Conservation (phyloP, 2,888 invertebrate genomes). For the Calameuta filiformis region DNA sequence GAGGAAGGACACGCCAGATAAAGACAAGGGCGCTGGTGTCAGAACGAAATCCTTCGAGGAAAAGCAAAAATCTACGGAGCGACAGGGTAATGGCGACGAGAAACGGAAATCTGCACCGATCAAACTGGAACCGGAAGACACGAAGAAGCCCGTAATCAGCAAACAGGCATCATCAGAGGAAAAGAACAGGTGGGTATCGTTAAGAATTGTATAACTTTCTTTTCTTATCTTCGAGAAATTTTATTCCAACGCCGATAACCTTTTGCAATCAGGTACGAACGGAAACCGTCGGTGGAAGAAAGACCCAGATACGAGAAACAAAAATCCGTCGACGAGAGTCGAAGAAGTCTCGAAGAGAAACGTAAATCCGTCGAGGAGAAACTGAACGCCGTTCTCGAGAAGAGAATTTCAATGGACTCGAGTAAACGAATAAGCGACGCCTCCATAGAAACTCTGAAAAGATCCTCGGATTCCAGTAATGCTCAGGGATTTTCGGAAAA, state of each 20-base stretch:
- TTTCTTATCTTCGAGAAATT: neutral
- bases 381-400: slow-evolving; percentile 60
- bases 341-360: slow-evolving; percentile 57
- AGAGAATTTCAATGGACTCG: slow-evolving; percentile 54
- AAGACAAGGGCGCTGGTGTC: slow-evolving; percentile 24
- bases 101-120: slow-evolving; percentile 60
- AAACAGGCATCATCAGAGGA: slow-evolving; percentile 57
- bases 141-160: slow-evolving; percentile 46
- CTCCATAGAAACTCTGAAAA: slow-evolving; percentile 26
- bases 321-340: slow-evolving; percentile 24
- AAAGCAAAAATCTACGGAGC: slow-evolving; percentile 31
- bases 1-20: slow-evolving; percentile 19
- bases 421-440: slow-evolving; percentile 44
- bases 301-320: slow-evolving; percentile 22
- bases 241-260: neutral
- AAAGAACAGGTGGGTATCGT: slow-evolving; percentile 43
- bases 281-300: slow-evolving; percentile 32
- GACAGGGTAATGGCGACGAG: slow-evolving; percentile 49
- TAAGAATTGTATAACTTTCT: neutral
- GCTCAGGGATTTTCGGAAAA: slow-evolving; percentile 35
- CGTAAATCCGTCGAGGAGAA: slow-evolving; percentile 61
- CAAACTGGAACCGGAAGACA: slow-evolving; percentile 46
- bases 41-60: slow-evolving; percentile 48
- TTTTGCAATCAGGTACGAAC: slow-evolving; percentile 14
- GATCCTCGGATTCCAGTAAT: slow-evolving; percentile 29